Conservation (phyloP, 2,888 invertebrate species). For the Apotomis turbidana region DNA sequence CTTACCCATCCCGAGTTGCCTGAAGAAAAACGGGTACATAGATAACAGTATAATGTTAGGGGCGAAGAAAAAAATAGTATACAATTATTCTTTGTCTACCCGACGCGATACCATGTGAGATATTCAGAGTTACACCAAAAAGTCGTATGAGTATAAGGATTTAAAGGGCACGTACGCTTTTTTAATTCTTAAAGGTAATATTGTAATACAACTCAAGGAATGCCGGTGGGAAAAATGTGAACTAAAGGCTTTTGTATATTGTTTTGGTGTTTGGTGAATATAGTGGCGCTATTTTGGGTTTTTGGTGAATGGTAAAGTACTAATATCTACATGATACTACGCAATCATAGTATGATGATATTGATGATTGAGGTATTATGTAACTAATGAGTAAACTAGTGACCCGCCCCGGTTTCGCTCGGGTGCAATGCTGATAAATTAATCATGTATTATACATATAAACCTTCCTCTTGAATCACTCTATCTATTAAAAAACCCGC, state of each 20-base stretch:
- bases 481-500: no score
- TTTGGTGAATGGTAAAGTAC: not conserved
- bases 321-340: not conserved
- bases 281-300: not conserved
- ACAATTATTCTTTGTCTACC: conserved; percentile 13
- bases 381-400: no score
- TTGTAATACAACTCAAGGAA: not conserved
- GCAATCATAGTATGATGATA: no score
- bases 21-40: not conserved
- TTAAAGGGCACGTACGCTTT: not conserved
- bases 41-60: conserved; percentile 12
- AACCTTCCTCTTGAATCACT: no score
- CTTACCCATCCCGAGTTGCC: not conserved
- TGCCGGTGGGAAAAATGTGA: not conserved
- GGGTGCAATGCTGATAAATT: no score
- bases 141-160: not conserved
- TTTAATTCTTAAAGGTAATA: not conserved
- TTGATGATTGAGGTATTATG: no score
- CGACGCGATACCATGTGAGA: conserved; percentile 1
- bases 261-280: not conserved
- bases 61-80: conserved; percentile 15
- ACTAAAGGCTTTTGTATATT: not conserved
- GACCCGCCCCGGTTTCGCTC: no score
- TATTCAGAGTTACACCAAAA: not conserved
- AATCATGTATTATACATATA: no score